Evolutionary conservation across 2,888 invertebrate genomes (phyloP).

Genomic region (Melinopterus prodromus): DNA sequence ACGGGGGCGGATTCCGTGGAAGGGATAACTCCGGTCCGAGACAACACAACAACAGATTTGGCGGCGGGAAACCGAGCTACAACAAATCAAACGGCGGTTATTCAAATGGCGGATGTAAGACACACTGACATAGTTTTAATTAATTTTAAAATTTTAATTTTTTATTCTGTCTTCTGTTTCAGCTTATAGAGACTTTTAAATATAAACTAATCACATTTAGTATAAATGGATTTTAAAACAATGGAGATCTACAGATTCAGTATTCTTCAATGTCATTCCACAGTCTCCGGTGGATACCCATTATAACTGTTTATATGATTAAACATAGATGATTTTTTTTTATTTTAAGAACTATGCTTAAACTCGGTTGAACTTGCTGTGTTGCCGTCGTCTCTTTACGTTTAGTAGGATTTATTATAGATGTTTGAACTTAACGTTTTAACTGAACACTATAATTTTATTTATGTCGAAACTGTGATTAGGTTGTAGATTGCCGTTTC

Average conservation of each 20-base stretch:
- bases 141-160: slow-evolving; percentile 5
- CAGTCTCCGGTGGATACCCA: slow-evolving; percentile 11
- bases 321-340: slow-evolving; percentile 9
- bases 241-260: slow-evolving; percentile 22
- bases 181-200: slow-evolving; percentile 8
- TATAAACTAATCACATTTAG: slow-evolving; percentile 13
- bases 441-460: slow-evolving; percentile 11
- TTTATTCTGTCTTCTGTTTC: not conserved
- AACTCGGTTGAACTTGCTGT: not conserved
- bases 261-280: slow-evolving; percentile 23
- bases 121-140: not conserved
- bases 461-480: slow-evolving; percentile 24
- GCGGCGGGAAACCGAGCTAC: slow-evolving; percentile 32
- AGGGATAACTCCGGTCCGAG: slow-evolving; percentile 52
- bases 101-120: slow-evolving; percentile 43
- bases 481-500: slow-evolving; percentile 12
- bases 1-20: slow-evolving; percentile 53
- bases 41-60: slow-evolving; percentile 47
- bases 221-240: slow-evolving; percentile 7
- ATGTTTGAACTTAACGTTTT: slow-evolving; percentile 8
- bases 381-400: not conserved
- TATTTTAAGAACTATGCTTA: slow-evolving; percentile 21
- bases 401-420: slow-evolving; percentile 14
- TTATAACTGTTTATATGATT: not conserved
- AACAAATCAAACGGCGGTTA: slow-evolving; percentile 44